phyloP scores from a whole-genome alignment of 2,797 vertebrate genomes.

The Phyllotis vaccarum region DNA sequence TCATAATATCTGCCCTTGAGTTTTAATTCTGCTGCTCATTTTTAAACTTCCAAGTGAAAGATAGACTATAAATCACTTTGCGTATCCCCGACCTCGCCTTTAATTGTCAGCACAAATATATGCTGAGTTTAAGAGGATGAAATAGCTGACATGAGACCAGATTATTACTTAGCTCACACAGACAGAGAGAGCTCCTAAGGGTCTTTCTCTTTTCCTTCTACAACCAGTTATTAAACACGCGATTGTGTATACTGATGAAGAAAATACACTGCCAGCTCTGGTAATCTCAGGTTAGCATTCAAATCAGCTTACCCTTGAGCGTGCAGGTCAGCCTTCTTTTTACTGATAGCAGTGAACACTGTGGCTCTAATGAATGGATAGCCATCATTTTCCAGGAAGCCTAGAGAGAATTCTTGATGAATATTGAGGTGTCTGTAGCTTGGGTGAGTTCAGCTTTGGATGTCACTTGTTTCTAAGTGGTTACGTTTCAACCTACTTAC shows the following conservation, averaged over 20 bases:
- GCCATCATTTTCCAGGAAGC: not conserved
- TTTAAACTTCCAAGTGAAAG: constrained; percentile 67
- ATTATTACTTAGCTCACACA: constrained; percentile 5
- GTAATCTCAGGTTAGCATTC: not conserved
- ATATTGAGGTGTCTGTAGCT: not conserved
- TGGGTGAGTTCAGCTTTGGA: not conserved
- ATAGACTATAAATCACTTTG: constrained; percentile 52
- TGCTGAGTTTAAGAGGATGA: constrained; percentile 34
- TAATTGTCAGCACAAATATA: constrained; percentile 35
- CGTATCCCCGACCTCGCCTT: not conserved
- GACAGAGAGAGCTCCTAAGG: not conserved
- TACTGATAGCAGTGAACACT: rapidly evolving
- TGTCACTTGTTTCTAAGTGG: not conserved
- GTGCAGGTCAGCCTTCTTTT: not conserved
- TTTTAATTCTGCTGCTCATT: constrained; percentile 70
- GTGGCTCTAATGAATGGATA: not conserved
- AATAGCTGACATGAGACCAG: constrained; percentile 4
- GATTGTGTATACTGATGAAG: not conserved
- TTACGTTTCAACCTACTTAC: not conserved
- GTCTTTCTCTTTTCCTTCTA: not conserved
- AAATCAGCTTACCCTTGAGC: not conserved
- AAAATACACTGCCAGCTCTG: not conserved
- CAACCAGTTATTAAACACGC: constrained; percentile 15
- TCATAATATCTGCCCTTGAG: constrained; percentile 65
- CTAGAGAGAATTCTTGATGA: not conserved